Conservation (phyloP, 30 jellyfish, hydroid and myxozoan genomes). For the Phacellophora camtschatica region DNA sequence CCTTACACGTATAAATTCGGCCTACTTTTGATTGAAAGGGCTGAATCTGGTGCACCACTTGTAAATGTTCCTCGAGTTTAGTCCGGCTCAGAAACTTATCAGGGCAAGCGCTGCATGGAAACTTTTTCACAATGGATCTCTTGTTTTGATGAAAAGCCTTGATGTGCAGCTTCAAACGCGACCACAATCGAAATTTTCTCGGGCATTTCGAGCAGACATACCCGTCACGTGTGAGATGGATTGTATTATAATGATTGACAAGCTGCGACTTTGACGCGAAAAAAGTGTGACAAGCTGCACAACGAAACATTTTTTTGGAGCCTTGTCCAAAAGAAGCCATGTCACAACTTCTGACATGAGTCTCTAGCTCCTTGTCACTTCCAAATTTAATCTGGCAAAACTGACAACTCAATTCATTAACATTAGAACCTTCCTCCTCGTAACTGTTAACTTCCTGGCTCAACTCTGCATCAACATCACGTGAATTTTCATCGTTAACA, state of each 20-base stretch:
- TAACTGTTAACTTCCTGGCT: background rate
- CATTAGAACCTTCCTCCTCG: background rate
- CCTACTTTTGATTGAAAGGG: conserved; percentile 52
- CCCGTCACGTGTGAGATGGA: conserved; percentile 73
- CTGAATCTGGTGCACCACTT: conserved; percentile 63
- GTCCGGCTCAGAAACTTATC: conserved; percentile 61
- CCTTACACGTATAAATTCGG: conserved; percentile 72
- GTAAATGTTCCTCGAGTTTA: conserved; percentile 59
- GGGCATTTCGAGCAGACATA: conserved; percentile 85
- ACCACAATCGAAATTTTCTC: conserved; percentile 77
- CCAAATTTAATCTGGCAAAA: conserved; percentile 17
- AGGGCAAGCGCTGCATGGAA: conserved; percentile 59
- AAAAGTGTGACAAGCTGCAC: conserved; percentile 77
- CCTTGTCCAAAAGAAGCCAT: conserved; percentile 12
- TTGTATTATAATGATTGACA: conserved; percentile 55
- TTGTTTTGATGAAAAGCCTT: conserved; percentile 62
- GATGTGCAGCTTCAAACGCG: conserved; percentile 76
- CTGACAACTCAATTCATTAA: conserved; percentile 26
- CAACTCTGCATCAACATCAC: background rate
- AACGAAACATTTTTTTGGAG: conserved; percentile 41
- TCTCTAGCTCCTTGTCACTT: background rate
- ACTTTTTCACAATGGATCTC: conserved; percentile 19
- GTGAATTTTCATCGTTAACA: background rate
- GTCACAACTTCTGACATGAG: conserved; percentile 21
- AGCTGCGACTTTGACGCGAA: conserved; percentile 60